Conservation (phyloP, 92 coral and sea anemone species). For the Porites evermanni region DNA sequence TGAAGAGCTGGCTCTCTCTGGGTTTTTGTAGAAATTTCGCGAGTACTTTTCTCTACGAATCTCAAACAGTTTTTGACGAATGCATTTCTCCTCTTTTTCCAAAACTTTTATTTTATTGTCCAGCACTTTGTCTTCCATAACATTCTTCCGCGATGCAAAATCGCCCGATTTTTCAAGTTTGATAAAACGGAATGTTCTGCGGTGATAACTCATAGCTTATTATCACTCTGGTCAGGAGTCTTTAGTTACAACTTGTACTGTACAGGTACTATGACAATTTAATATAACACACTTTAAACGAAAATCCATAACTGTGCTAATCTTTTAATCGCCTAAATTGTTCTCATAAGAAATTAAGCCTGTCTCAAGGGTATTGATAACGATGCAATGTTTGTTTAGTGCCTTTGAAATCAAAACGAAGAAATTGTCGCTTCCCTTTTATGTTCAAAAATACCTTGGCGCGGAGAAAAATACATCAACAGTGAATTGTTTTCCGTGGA, state of each 20-base stretch:
- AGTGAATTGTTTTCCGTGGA: background rate
- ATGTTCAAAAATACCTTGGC: background rate
- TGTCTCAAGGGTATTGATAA: conserved; percentile 26
- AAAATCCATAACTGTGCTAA: conserved; percentile 6
- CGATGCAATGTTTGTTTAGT: conserved; percentile 21
- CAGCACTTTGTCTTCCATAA: conserved; percentile 43
- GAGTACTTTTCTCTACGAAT: conserved; percentile 69
- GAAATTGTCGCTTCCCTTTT: conserved; percentile 16
- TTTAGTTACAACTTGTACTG: too few relatives aligned
- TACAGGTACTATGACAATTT: background rate
- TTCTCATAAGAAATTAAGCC: background rate
- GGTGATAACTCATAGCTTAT: conserved; percentile 16
- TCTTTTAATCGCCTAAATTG: conserved; percentile 13
- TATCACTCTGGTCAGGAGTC: too few relatives aligned
- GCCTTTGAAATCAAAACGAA: conserved; percentile 5
- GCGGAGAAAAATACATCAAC: background rate
- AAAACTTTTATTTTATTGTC: conserved; percentile 44
- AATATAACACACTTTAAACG: background rate
- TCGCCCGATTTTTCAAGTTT: conserved; percentile 31
- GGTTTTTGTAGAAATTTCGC: conserved; percentile 43
- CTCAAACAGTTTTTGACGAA: conserved; percentile 42
- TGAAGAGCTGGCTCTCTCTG: conserved; percentile 10
- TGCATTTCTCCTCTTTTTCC: conserved; percentile 36
- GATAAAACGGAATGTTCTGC: conserved; percentile 7
- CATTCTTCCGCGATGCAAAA: conserved; percentile 54